Conservation (phyloP, 2,113 vertebrate genomes). For the Marmota flaviventris region DNA sequence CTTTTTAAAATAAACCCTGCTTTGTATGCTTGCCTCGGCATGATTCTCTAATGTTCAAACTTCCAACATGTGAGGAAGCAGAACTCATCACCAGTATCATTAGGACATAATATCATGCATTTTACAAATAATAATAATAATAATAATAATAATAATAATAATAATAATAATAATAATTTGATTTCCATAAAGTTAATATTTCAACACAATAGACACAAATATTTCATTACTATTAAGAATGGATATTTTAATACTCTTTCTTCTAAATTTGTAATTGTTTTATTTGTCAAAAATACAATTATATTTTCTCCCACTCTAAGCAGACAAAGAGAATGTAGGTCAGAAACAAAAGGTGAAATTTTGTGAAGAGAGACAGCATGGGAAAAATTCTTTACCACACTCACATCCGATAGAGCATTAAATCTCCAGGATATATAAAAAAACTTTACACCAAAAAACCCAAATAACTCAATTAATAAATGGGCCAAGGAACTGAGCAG, state of each 20-base stretch:
- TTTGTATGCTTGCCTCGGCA: too few relatives aligned
- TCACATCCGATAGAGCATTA: too few relatives aligned
- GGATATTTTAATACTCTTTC: neutral
- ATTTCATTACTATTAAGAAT: neutral
- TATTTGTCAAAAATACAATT: neutral
- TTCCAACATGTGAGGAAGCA: too few relatives aligned
- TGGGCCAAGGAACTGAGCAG: too few relatives aligned
- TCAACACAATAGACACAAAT: neutral
- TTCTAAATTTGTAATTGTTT: neutral
- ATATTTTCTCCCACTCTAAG: neutral
- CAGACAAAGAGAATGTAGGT: neutral
- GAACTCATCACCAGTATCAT: too few relatives aligned
- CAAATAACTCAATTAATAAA: too few relatives aligned
- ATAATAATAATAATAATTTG: too few relatives aligned
- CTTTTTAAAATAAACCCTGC: too few relatives aligned
- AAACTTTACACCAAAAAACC: too few relatives aligned
- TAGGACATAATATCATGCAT: neutral
- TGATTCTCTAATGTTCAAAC: too few relatives aligned
- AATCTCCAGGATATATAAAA: too few relatives aligned
- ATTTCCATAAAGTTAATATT: neutral
- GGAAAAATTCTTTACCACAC: too few relatives aligned
- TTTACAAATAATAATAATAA: neutral
- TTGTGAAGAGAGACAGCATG: neutral
- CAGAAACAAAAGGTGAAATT: neutral
- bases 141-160: neutral